phyloP scores from a whole-genome alignment of 2,888 invertebrate species.

The Liodrosophila aerea region DNA sequence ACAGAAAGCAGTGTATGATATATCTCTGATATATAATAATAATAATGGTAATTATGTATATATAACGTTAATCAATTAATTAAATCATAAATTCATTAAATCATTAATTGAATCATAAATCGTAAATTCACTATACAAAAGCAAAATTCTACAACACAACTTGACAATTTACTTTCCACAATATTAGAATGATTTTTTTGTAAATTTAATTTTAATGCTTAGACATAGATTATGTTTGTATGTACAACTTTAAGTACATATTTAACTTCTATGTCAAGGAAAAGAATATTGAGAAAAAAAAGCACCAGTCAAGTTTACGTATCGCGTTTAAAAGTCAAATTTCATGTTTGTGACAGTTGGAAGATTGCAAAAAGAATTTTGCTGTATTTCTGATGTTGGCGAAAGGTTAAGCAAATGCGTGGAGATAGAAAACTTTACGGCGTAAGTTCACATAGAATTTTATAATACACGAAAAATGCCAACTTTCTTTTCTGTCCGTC shows the following conservation, averaged over 20 bases:
- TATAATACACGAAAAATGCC: slow-evolving; percentile 28
- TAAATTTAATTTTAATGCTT: too few species aligned
- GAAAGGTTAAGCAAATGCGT: slow-evolving; percentile 44
- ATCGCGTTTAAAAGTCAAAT: slow-evolving; percentile 50
- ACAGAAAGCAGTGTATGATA: too few species aligned
- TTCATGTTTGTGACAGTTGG: slow-evolving; percentile 64
- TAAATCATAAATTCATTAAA: too few species aligned
- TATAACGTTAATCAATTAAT: too few species aligned
- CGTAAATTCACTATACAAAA: too few species aligned
- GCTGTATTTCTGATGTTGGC: slow-evolving; percentile 24
- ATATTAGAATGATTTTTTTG: too few species aligned
- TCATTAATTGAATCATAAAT: too few species aligned
- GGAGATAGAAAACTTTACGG: slow-evolving; percentile 26
- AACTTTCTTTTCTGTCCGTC: slow-evolving; percentile 29
- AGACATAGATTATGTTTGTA: too few species aligned
- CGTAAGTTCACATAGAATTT: slow-evolving; percentile 48
- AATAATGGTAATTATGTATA: too few species aligned
- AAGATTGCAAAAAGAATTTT: slow-evolving; percentile 54
- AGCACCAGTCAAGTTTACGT: slow-evolving; percentile 29
- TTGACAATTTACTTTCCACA: too few species aligned
- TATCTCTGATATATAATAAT: too few species aligned
- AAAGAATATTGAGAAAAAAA: slow-evolving; percentile 32
- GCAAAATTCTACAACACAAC: too few species aligned
- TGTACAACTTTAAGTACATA: slow-evolving; percentile 10
- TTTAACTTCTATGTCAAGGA: slow-evolving; percentile 9